Percentiles rank a stretch among this genome's conserved stretches.
Conservation (phyloP, 2,113 vertebrate species). For the Nipponia nippon region DNA sequence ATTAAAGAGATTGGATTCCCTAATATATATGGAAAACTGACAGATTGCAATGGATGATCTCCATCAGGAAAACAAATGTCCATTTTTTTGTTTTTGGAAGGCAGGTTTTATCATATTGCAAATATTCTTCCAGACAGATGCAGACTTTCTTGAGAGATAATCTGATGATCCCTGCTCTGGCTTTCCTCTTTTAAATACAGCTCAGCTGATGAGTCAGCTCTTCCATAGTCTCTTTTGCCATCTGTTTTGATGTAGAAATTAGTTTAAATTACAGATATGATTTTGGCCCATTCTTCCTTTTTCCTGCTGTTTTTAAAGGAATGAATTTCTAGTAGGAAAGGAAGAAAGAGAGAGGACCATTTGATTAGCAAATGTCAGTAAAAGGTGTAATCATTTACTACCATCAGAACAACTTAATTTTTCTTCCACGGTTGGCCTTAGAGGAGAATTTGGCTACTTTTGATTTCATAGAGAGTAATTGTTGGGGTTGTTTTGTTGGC, state of each 20-base stretch:
- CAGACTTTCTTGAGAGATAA: constrained; percentile 60
- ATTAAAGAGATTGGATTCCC: background rate
- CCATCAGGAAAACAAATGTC: background rate
- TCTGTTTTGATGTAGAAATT: constrained; percentile 64
- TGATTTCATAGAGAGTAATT: background rate
- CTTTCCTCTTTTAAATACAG: constrained; percentile 64
- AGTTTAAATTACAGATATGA: constrained; percentile 46
- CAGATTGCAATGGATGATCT: background rate
- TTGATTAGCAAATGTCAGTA: background rate
- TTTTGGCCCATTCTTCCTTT: background rate
- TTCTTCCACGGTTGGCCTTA: background rate
- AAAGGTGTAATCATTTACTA: background rate
- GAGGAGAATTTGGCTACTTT: background rate
- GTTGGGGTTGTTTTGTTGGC: background rate
- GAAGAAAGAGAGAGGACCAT: background rate
- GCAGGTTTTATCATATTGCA: background rate
- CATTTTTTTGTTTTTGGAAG: background rate
- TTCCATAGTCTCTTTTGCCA: constrained; percentile 39
- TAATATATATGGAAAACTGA: background rate
- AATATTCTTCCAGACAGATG: constrained; percentile 36
- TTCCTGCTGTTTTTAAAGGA: background rate
- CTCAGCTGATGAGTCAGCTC: constrained; percentile 63
- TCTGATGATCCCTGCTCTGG: constrained; percentile 60
- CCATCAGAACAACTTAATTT: background rate
- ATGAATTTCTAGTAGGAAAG: background rate